Conservation (phyloP, 2,113 vertebrate genomes). For the Alethe castanea region DNA sequence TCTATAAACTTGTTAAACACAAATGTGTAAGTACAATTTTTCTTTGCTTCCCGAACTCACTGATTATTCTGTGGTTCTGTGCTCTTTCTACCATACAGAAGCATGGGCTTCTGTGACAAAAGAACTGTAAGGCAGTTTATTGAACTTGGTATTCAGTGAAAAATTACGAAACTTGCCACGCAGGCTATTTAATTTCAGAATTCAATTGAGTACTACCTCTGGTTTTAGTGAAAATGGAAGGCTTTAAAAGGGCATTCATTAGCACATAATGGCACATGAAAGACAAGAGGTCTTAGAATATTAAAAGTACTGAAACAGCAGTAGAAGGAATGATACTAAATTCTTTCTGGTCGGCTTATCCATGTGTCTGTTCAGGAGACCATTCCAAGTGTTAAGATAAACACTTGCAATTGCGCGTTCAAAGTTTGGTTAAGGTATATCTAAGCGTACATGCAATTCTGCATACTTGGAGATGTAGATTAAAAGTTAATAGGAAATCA, state of each 20-base stretch:
- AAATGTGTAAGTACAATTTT: not conserved
- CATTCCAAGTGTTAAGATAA: not conserved
- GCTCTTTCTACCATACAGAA: not conserved
- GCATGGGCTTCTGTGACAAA: not conserved
- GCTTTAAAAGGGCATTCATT: not conserved
- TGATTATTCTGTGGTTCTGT: not conserved
- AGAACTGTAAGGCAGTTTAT: not conserved
- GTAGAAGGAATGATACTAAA: not conserved
- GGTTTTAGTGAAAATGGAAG: not conserved
- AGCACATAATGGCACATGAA: not conserved
- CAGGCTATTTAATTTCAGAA: not conserved
- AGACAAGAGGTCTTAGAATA: not conserved
- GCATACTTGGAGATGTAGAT: not conserved
- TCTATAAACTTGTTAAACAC: not conserved
- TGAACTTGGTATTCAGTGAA: not conserved
- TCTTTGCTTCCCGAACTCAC: not conserved
- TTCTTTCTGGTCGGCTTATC: not conserved
- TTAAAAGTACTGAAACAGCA: not conserved
- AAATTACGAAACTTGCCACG: not conserved
- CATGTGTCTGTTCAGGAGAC: not conserved
- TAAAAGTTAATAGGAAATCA: not conserved
- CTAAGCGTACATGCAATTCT: not conserved
- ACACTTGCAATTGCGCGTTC: not conserved
- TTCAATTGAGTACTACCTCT: not conserved
- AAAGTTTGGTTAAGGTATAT: not conserved